phyloP scores from a whole-genome alignment of 2,113 vertebrate genomes.

The Scytalopus superciliaris region DNA sequence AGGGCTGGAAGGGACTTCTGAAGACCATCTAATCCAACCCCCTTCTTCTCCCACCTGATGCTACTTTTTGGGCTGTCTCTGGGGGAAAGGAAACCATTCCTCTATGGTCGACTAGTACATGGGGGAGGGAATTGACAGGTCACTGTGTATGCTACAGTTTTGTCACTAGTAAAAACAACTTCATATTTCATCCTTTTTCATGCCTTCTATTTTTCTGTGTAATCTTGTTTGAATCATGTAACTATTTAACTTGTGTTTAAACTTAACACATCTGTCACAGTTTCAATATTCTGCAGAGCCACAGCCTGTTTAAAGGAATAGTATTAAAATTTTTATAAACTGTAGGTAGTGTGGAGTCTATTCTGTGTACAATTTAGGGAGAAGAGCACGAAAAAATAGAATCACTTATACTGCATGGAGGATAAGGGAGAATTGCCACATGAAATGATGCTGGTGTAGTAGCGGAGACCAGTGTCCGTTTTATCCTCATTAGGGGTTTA shows the following conservation, averaged over 20 bases:
- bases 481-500: neutral
- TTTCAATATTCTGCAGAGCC: neutral
- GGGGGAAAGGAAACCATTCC: neutral
- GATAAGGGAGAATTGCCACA: neutral
- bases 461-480: fast-evolving
- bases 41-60: neutral
- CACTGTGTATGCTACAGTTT: neutral
- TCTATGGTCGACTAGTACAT: neutral
- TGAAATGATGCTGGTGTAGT: neutral
- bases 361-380: neutral
- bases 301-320: neutral
- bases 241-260: neutral
- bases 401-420: neutral
- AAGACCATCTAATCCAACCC: neutral
- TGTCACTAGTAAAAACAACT: neutral
- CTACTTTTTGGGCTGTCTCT: neutral
- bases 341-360: neutral
- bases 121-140: neutral
- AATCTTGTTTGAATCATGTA: neutral
- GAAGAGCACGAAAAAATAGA: neutral
- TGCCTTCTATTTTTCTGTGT: neutral
- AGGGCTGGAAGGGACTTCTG: neutral
- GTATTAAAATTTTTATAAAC: neutral
- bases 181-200: neutral
- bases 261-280: neutral